Evolutionary conservation across 2,797 vertebrate genomes (phyloP), one percentile per base, ranked within the genome.

Genomic region (Gymnodraco acuticeps): DNA sequence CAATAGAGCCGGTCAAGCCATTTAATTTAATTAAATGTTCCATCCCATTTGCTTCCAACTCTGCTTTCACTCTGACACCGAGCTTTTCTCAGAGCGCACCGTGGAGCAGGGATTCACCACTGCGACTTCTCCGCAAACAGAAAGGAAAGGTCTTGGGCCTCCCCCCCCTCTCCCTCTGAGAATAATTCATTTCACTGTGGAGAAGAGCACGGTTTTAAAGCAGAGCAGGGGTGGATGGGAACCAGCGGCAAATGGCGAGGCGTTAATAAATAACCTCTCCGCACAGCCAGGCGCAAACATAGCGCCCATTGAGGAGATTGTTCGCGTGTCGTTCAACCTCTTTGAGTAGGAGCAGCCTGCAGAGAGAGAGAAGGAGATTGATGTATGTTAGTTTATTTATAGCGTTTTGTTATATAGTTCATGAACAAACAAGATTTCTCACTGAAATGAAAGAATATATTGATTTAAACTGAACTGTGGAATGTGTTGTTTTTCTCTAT

Each of bases 1-100:
- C 96, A 99, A 99, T 97, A 96, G 90, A 88, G 92, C 92, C 95
- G 95, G 97, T 98, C 96, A 97, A 96, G 96, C 96, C 96, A 96
- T 98, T 97, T 98, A 95, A 97, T 97, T 97, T 98, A 96, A 97
- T 98, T 98, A 97, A 96, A 98, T 98, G 98, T 98, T 98, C 97
- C 97, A 97, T 98, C 97, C 96, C 97, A 98, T 99, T 98, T 96
- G 95, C 96, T 96, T 87, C 93, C 94, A 96, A 96, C 96, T 93
- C 95, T 95, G 95, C 95, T 94, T 95, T 96, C 95, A 92, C 94
- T 95, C 93, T 95, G 96, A 96, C 96, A 96, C 94, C 85, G 92
- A 94, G 94, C 84, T 95, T 96, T 90, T 93, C 87, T 89, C 96
- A 95, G 88, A 95, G 95, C 94, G 94, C 96, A 96, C 95, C 94